Evolutionary conservation across 2,797 vertebrate genomes (phyloP).

Genomic region (Borostomias antarcticus): DNA sequence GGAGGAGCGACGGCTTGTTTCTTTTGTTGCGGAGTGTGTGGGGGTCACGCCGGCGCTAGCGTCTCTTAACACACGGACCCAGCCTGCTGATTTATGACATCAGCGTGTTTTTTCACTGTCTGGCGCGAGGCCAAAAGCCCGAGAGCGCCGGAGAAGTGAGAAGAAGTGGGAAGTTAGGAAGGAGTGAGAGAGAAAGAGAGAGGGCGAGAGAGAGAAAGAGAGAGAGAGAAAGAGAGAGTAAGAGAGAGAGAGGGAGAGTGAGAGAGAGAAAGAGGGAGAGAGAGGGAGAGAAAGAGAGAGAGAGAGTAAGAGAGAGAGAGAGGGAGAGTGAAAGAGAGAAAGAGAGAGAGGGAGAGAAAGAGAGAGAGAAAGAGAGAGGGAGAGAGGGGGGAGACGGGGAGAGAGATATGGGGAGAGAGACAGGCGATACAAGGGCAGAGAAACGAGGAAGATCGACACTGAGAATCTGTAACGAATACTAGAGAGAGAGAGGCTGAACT

Average conservation of each 20-base stretch:
- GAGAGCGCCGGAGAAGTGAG: conserved; percentile 7
- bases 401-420: no score
- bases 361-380: conserved; percentile 22
- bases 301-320: no score
- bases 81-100: conserved; percentile 61
- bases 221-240: not conserved
- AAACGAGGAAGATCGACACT: no score
- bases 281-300: no score
- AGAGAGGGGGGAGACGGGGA: no score
- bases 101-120: conserved; percentile 44
- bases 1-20: conserved; percentile 50
- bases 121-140: conserved; percentile 44
- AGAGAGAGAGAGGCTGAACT: no score
- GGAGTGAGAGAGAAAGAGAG: not conserved
- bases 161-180: not conserved
- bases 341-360: conserved; percentile 11
- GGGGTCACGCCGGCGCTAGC: conserved; percentile 54
- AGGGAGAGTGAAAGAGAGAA: no score
- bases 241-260: not conserved
- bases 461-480: no score
- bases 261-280: no score
- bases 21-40: conserved; percentile 57
- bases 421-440: no score
- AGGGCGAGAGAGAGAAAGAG: not conserved
- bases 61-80: conserved; percentile 17